Evolutionary conservation across 2,113 vertebrate genomes (phyloP).

Genomic region (Apodemus sylvaticus): DNA sequence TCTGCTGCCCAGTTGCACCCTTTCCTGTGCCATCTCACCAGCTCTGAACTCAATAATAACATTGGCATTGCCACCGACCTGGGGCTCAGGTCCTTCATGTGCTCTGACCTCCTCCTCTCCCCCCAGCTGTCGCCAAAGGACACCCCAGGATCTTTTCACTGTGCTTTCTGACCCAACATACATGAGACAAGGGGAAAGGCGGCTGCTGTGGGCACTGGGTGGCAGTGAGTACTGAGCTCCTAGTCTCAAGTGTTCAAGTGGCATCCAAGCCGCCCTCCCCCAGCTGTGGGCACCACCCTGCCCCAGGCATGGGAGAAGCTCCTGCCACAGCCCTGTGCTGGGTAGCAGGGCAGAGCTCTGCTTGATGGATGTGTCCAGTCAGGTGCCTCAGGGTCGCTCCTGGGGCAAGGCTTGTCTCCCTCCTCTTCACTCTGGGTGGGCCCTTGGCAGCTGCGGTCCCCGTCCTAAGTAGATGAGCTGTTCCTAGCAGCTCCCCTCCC

Average conservation of each 20-base stretch:
- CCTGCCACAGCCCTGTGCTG: not conserved
- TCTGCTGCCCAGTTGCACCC: not conserved
- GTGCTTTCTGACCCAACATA: not conserved
- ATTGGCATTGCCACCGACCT: not conserved
- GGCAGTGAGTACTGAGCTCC: not conserved
- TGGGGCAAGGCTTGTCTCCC: not conserved
- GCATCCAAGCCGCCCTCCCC: not conserved
- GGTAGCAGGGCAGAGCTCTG: not conserved
- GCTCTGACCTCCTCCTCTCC: not conserved
- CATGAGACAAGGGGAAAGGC: not conserved
- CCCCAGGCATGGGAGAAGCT: not conserved
- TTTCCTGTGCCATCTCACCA: not conserved
- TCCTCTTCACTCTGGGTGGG: not conserved
- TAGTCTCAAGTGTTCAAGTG: not conserved
- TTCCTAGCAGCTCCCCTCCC: not conserved
- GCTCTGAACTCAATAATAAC: slow-evolving; percentile 70
- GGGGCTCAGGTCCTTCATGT: not conserved
- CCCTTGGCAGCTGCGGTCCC: not conserved
- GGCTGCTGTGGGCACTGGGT: not conserved
- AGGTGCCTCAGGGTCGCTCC: not conserved
- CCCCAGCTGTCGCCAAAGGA: not conserved
- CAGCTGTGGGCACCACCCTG: not conserved
- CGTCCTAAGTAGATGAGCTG: not conserved
- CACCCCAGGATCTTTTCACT: not conserved
- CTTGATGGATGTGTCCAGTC: too few relatives aligned